These are phyloP conservation scores for Echiichthys vipera DNA, from an alignment of 2,797 vertebrate species.

Conservation along the genomic window DNA sequence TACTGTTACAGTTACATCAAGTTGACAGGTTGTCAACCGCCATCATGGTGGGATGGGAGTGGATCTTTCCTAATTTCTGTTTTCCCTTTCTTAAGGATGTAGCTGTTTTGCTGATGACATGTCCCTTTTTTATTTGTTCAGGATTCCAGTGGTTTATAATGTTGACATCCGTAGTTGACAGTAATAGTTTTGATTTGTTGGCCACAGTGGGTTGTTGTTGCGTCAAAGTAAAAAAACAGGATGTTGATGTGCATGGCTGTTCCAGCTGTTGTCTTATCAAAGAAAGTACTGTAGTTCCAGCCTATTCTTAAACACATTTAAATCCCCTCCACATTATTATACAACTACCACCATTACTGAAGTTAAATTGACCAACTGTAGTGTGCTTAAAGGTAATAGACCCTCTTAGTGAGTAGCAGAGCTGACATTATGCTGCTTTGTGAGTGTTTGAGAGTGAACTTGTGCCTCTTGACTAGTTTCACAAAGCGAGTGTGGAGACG, in stretches of 20 bases:
- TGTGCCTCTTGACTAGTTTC: conserved; percentile 3
- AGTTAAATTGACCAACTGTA: not conserved
- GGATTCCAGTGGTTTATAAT: conserved; percentile 23
- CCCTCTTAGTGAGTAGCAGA: not conserved
- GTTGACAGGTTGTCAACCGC: not conserved
- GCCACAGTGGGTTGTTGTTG: conserved; percentile 1
- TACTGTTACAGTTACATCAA: not conserved
- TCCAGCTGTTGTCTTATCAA: conserved; percentile 19
- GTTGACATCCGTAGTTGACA: not conserved
- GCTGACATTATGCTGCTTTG: not conserved
- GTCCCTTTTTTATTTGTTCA: conserved; percentile 7
- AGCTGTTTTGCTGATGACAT: conserved; percentile 1
- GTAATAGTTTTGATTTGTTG: conserved; percentile 39
- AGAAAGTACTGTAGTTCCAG: not conserved
- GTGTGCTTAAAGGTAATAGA: not conserved
- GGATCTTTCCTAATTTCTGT: not conserved
- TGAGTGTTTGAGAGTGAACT: conserved; percentile 7
- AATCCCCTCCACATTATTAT: not conserved
- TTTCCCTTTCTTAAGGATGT: conserved; percentile 12
- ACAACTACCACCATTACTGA: not conserved
- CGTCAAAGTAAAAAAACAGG: conserved; percentile 24
- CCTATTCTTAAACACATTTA: not conserved
- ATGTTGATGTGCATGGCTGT: not conserved
- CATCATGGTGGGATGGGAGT: not conserved
- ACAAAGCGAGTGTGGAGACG: conserved; percentile 8